Percentiles rank a stretch among this genome's conserved stretches.
These are phyloP conservation scores for Caretta caretta DNA, from an alignment of 2,113 vertebrate genomes.

Conservation along the genomic window DNA sequence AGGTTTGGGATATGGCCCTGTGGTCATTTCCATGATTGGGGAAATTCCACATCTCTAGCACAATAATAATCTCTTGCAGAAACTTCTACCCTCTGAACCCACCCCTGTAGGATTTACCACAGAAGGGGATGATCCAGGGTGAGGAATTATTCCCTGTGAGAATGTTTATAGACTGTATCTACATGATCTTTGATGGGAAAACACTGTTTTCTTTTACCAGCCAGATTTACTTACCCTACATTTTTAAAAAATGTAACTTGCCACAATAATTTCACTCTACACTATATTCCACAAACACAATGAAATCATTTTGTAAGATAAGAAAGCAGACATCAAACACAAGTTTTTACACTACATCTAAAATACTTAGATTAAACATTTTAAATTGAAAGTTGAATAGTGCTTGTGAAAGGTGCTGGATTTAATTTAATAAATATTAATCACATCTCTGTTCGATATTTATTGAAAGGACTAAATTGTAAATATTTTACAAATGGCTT, in stretches of 20 bases:
- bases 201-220: not conserved
- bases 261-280: not conserved
- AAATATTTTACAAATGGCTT: slow-evolving; percentile 28
- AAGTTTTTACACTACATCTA: not conserved
- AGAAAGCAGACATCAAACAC: not conserved
- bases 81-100: not conserved
- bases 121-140: not conserved
- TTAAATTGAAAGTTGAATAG: slow-evolving; percentile 17
- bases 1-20: not conserved
- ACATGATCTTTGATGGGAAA: not conserved
- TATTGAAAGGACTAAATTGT: slow-evolving; percentile 19
- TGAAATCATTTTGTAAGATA: not conserved
- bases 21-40: not conserved
- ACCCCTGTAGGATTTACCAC: fast-evolving
- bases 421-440: not conserved
- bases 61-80: not conserved
- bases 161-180: not conserved
- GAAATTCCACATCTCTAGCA: not conserved
- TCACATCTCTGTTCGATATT: slow-evolving; percentile 20
- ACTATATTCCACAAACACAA: not conserved
- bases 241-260: not conserved
- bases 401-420: not conserved
- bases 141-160: not conserved
- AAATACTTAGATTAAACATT: not conserved
- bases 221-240: fast-evolving